Conservation (phyloP, 2,888 invertebrate species). For the Melanchra persicariae region DNA sequence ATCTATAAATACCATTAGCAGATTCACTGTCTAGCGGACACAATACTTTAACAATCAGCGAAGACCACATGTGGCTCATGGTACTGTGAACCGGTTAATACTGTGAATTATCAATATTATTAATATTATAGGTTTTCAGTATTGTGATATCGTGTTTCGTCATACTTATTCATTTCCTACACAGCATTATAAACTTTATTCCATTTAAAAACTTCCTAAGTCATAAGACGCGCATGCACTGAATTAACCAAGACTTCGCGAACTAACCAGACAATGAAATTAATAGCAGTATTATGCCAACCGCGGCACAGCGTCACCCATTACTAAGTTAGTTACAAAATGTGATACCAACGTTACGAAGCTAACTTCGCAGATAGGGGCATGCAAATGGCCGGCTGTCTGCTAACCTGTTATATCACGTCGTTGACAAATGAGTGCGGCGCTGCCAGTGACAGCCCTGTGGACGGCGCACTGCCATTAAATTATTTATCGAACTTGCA, state of each 20-base stretch:
- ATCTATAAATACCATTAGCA: no score
- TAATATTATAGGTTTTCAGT: background rate
- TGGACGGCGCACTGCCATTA: conserved; percentile 68
- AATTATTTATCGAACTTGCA: conserved; percentile 73
- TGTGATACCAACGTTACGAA: conserved; percentile 62
- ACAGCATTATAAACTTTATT: background rate
- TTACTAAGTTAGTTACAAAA: conserved; percentile 64
- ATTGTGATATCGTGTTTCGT: conserved; percentile 1
- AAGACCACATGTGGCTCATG: no score
- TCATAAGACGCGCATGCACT: conserved; percentile 25
- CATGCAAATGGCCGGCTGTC: conserved; percentile 68
- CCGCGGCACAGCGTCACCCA: conserved; percentile 44
- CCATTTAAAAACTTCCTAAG: conserved; percentile 14
- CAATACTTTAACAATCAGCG: no score
- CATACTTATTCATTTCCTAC: background rate
- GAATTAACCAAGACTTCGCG: conserved; percentile 22
- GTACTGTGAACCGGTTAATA: no score
- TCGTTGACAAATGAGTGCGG: conserved; percentile 80
- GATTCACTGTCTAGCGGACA: no score
- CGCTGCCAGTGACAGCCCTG: conserved; percentile 74
- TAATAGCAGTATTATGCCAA: conserved; percentile 44
- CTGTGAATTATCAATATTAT: no score
- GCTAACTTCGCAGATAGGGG: conserved; percentile 59
- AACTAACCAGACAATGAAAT: conserved; percentile 51
- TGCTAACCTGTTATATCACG: conserved; percentile 73